Evolutionary conservation across 2,888 invertebrate species (phyloP).

Genomic region (Oscheius sp.): DNA sequence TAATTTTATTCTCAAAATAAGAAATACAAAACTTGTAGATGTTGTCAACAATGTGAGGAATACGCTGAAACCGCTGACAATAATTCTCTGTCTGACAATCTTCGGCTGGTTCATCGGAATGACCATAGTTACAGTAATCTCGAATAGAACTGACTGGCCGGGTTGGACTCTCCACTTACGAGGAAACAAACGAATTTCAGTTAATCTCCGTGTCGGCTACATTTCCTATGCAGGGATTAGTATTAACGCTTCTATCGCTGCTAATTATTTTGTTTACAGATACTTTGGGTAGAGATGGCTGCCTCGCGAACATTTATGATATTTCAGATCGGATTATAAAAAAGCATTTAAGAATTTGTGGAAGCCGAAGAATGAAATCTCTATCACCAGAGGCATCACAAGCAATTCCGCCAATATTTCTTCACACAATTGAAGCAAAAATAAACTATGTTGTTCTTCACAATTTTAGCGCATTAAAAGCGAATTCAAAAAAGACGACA

Average conservation of each 20-base stretch:
- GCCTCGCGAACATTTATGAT: not conserved
- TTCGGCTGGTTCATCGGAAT: conserved; percentile 20
- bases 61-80: conserved; percentile 12
- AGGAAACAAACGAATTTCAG: too few species aligned
- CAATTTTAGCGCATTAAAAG: too few species aligned
- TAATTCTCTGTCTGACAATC: conserved; percentile 10
- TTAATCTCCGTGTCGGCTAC: not conserved
- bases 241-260: not conserved
- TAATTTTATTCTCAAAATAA: not conserved
- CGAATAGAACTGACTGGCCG: not conserved
- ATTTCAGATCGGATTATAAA: not conserved
- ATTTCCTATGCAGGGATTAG: not conserved
- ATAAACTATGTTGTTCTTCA: too few species aligned
- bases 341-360: not conserved
- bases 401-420: too few species aligned
- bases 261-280: conserved; percentile 11
- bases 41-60: not conserved
- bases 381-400: too few species aligned
- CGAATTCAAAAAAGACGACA: too few species aligned
- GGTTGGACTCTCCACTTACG: too few species aligned
- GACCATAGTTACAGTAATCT: not conserved
- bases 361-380: not conserved
- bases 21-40: not conserved
- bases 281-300: not conserved
- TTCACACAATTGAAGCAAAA: too few species aligned